Percentiles rank a stretch among this genome's conserved stretches.
These are phyloP conservation scores for Trididemnum clinides DNA, from an alignment of 23 tunicate genomes.

Conservation along the genomic window DNA sequence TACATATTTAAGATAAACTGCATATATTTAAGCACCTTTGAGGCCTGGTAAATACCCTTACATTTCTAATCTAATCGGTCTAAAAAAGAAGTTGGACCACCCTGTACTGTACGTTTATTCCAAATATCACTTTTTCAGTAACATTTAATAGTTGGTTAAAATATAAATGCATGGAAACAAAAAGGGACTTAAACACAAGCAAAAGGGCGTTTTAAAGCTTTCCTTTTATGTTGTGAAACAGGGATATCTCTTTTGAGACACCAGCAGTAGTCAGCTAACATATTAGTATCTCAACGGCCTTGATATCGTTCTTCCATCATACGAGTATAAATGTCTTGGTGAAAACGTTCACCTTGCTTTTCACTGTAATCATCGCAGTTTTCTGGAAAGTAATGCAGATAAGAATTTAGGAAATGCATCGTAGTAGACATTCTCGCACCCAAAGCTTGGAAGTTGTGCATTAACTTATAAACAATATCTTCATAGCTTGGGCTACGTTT, in stretches of 20 bases:
- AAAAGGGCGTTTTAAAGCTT: neutral
- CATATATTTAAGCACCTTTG: no score
- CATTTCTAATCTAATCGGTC: no score
- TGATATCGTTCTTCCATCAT: no score
- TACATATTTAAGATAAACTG: no score
- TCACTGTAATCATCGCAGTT: neutral
- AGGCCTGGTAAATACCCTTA: no score
- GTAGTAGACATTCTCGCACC: neutral
- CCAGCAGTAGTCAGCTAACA: neutral
- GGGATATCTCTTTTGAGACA: neutral
- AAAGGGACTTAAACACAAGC: neutral
- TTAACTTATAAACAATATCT: no score
- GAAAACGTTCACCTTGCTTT: neutral
- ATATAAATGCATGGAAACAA: neutral
- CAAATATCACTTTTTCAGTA: no score
- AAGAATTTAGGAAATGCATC: neutral
- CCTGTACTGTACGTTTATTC: no score
- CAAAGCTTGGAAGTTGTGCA: neutral
- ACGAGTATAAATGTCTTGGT: no score
- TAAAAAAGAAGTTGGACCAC: no score
- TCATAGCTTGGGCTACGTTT: no score
- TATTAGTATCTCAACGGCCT: neutral
- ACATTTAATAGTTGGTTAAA: no score
- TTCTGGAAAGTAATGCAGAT: neutral
- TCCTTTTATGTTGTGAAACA: neutral